Conservation (phyloP, 2,797 vertebrate species). For the Hemitrygon akajei region DNA sequence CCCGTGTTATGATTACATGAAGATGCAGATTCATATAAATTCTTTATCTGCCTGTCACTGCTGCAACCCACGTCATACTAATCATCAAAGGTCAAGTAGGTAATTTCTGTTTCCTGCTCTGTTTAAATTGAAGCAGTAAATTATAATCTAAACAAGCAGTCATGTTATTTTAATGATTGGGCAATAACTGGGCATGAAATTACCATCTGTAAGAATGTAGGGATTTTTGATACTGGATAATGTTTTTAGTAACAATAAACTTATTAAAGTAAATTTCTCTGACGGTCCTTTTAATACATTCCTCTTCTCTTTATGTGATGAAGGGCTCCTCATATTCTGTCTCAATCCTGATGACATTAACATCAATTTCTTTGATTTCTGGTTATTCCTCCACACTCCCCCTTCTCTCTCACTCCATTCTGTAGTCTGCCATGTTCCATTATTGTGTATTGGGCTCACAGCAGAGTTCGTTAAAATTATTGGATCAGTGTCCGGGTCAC, state of each 20-base stretch:
- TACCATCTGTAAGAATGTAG: background rate
- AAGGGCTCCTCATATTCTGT: too few species aligned
- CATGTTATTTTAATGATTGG: background rate
- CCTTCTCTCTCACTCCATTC: too few species aligned
- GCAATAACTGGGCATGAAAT: conserved; percentile 17
- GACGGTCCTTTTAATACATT: background rate
- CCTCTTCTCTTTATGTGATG: background rate
- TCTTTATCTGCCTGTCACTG: background rate
- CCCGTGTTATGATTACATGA: background rate
- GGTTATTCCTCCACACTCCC: background rate
- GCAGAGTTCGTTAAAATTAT: too few species aligned
- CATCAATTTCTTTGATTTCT: too few species aligned
- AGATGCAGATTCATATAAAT: background rate
- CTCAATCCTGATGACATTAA: too few species aligned
- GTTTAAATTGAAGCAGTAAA: conserved; percentile 16
- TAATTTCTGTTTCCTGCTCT: conserved; percentile 24
- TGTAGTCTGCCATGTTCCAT: too few species aligned
- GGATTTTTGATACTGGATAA: background rate
- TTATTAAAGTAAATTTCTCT: background rate
- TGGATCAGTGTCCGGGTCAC: too few species aligned
- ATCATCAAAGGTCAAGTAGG: conserved; percentile 25
- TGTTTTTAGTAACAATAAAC: background rate
- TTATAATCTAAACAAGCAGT: conserved; percentile 13
- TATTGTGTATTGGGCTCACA: too few species aligned
- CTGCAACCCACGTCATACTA: background rate